Evolutionary conservation across 2,113 vertebrate species (phyloP), one percentile per base, ranked within the genome.

Genomic region (Pterocles orientalis): DNA sequence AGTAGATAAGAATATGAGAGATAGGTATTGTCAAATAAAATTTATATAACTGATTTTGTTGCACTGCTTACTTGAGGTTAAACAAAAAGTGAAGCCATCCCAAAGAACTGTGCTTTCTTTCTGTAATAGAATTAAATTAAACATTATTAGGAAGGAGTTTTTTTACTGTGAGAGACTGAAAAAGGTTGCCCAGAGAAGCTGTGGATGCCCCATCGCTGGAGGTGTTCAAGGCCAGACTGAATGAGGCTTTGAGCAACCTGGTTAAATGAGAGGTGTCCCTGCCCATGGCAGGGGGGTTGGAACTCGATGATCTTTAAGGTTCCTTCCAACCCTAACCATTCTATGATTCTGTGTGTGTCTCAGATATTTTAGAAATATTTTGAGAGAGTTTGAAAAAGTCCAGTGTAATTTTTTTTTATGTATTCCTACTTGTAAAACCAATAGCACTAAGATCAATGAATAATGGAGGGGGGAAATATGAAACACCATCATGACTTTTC

Each of bases 391-490:
- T 57, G 34, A 51, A 73, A 50, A 60, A 51, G 17, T 56, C 41
- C 34, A 47, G 24, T 57, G 19, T 51, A 5, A 26, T 31, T 82
- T 83, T 82, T 83, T 82, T 68, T 71, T 65, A 66, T 47, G 28
- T 34, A 50, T 83, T 73, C 12, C 15, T 73, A 28, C 28, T 76
- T 87, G 24, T 39, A 14, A 56, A 86, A 78, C 45, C 5, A 56
- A 14, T 34, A 78, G 19, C 57, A 45, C 66, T 56, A 61, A 66
- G 14, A 24, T 45, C 34, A 73, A 47, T 64, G 48, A 87, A n/a
- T 56, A 57, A 29, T 24, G 54, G 19, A 18, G 19, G 14, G 18
- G 9, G 1, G 1, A 1, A 6, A 18, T 57, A 4, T 20, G 15
- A 78, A 54, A 39, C 26, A 33, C 7, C 18, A 31, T 41, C 11